A percentile compares a stretch with the other conserved stretches of the same genome.
Conservation (phyloP, 2,113 vertebrate genomes). For the Bubalus kerabau region DNA sequence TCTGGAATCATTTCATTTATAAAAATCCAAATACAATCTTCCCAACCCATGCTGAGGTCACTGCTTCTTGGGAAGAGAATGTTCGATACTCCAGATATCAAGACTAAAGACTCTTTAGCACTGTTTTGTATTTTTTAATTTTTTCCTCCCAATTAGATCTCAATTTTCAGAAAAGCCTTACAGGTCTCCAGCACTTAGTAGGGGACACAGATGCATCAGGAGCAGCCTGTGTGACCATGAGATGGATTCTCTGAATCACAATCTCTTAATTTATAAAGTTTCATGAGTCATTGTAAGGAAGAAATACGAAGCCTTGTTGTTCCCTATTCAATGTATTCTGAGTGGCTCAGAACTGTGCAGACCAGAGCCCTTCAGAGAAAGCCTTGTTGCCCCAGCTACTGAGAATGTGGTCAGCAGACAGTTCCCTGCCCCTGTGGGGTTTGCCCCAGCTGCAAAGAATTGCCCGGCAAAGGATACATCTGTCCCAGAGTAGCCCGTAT, state of each 20-base stretch:
- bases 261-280: not conserved
- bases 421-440: rapidly evolving
- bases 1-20: not conserved
- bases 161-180: not conserved
- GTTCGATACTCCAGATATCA: not conserved
- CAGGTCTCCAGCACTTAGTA: not conserved
- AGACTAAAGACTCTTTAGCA: not conserved
- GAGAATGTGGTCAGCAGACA: not conserved
- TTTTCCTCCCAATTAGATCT: not conserved
- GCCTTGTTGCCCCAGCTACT: not conserved
- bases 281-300: not conserved
- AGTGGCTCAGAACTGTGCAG: not conserved
- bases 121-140: not conserved
- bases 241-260: not conserved
- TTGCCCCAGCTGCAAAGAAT: not conserved
- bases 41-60: not conserved
- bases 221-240: not conserved
- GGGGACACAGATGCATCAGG: not conserved
- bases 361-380: no score
- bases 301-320: not conserved
- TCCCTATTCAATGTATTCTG: not conserved
- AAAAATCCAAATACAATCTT: not conserved
- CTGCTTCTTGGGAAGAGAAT: not conserved
- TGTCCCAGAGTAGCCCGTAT: not conserved
- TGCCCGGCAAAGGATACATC: not conserved